Base-by-base conservation (phyloP, 2,888 invertebrate genomes). In the Eilema caniola region DNA sequence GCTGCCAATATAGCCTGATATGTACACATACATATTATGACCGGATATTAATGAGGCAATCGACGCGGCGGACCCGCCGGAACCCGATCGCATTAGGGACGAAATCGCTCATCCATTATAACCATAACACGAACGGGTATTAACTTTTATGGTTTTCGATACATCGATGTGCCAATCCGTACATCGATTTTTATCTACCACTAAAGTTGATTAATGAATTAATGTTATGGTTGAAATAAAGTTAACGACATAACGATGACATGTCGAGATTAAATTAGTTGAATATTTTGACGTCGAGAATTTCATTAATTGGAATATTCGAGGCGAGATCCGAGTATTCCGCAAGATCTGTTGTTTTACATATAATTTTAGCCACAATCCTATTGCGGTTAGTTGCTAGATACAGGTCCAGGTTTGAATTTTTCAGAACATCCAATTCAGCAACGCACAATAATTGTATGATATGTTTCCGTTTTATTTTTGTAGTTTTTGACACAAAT, bases 21-120 rank as follows among this genome's bases (percentile, higher is more conserved):
- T 81, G 83, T 84, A 86, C 84, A 90, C 86, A 89, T 87, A n/a
- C n/a, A n/a, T n/a, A n/a, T n/a, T n/a, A 86, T 83, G 85, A 81
- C 87, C 88, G 90, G 91, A 90, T 90, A 92, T 92, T 92, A 91
- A 93, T 92, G 92, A 92, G 90, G 87, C 89, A 89, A 91, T 90
- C 88, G 88, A 81, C 86, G 86, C 85, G 78, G 76, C 83, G 81
- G 83, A 78, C 83, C 82, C 82, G 75, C 74, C 85, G 87, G 86
- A 87, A 86, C 85, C 85, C 84, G 86, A 86, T 85, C 87, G 82
- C 86, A 86, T 87, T 87, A 86, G 83, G 81, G 83, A 72, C 82
- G 82, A 84, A 87, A 86, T 85, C 85, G 82, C 78, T 84, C 85
- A 85, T 87, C 86, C 85, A 89, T 91, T 90, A 90, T 85, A 83